Conservation (phyloP, 2,888 invertebrate genomes). For the Amphipoea lucens region DNA sequence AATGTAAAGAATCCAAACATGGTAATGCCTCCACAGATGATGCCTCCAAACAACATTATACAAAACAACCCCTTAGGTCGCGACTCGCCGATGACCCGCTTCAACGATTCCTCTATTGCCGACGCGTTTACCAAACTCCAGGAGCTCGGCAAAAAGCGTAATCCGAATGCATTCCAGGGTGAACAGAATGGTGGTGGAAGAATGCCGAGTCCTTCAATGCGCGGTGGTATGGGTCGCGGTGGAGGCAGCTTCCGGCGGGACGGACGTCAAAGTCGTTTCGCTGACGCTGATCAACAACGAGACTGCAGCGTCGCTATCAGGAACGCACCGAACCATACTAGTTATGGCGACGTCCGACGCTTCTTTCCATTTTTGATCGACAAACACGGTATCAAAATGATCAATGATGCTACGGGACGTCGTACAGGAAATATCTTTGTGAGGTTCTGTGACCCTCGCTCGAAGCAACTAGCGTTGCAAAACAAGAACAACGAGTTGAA, state of each 20-base stretch:
- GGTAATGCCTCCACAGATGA: constrained; percentile 60
- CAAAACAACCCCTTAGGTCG: constrained; percentile 69
- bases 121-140: constrained; percentile 84
- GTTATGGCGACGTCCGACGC: constrained; percentile 94
- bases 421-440: constrained; percentile 95
- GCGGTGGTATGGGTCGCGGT: constrained; percentile 71
- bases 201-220: constrained; percentile 56
- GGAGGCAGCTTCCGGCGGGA: constrained; percentile 76
- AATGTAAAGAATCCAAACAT: constrained; percentile 59
- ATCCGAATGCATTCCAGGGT: constrained; percentile 90
- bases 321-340: constrained; percentile 93
- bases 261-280: constrained; percentile 78
- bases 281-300: constrained; percentile 71
- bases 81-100: constrained; percentile 70
- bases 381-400: constrained; percentile 95
- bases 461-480: constrained; percentile 93
- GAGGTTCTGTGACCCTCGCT: constrained; percentile 93
- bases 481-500: constrained; percentile 92
- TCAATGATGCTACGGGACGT: constrained; percentile 94
- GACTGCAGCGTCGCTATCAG: constrained; percentile 93
- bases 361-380: constrained; percentile 96
- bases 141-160: constrained; percentile 90
- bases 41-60: constrained; percentile 61
- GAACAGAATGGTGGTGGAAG: constrained; percentile 74
- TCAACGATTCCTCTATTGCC: constrained; percentile 78